Evolutionary conservation across 1,140 invertebrate species (phyloP), one percentile per base, ranked within the genome.

Genomic region (Hydropsyche tenuis): DNA sequence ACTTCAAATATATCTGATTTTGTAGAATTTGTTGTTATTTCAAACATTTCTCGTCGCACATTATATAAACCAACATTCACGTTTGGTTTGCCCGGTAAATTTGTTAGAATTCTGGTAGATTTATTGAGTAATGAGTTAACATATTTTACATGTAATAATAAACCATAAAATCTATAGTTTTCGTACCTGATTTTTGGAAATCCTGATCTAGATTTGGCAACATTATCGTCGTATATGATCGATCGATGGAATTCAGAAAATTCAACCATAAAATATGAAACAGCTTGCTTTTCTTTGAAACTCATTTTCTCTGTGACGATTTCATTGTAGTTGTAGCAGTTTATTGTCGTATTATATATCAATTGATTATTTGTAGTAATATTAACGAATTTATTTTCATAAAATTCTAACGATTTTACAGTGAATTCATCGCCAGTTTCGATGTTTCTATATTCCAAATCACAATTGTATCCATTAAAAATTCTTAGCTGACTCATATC

Each of bases 401-500:
- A 82, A 75, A 82, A 79, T 0, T 71, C 72, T 9, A 83, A 16
- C 4, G 75, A 27, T 4, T 79, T 22, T 6, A 86, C 18, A 0
- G 27, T 48, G 11, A 79, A 77, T 0, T 37, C 12, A 0, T 76
- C 30, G 1, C 75, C 16, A 16, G 72, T 73, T 16, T 45, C 25
- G 27, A n/a, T 30, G 46, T 75, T 75, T 22, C 14, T 66, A 51
- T 75, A 73, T 27, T 65, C 18, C 48, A 77, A 18, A 18, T 77
- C 48, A 30, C 76, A 77, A 69, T 73, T 60, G 11, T 62, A 72
- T 18, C 76, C 73, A 23, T 77, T 94, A 78, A 89, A 91, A 68
- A 94, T 82, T 72, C 90, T 86, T 46, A 94, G 62, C 79, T 92
- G 90, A 0, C 85, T 83, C 20, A 88, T 77, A 23, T 86, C 86